A percentile compares a stretch with the other conserved stretches of the same genome.
Conservation (phyloP, 2,113 vertebrate genomes). For the Beaufortia kweichowensis region DNA sequence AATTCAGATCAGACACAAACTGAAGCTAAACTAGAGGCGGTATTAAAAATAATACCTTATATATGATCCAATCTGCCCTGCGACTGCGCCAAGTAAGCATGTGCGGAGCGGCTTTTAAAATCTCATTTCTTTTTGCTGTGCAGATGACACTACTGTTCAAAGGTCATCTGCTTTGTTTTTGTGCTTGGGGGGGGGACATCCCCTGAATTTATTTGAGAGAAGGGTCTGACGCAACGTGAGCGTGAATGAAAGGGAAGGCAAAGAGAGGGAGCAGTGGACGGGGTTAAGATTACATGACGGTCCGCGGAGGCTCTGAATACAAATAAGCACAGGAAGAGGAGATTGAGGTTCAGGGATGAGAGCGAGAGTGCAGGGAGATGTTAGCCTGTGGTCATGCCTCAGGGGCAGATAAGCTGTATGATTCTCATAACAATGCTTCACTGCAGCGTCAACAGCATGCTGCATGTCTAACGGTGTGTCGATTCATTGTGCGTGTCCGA, state of each 20-base stretch:
- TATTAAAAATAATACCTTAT: slow-evolving; percentile 62
- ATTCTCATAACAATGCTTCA: slow-evolving; percentile 35
- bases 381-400: slow-evolving; percentile 47
- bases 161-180: slow-evolving; percentile 67
- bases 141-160: slow-evolving; percentile 59
- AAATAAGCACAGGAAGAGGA: slow-evolving; percentile 70
- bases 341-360: slow-evolving; percentile 62
- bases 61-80: slow-evolving; percentile 54
- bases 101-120: slow-evolving; percentile 61
- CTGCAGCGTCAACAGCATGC: neutral
- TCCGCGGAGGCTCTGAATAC: slow-evolving; percentile 71
- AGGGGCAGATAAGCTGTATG: slow-evolving; percentile 50
- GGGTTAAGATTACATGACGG: slow-evolving; percentile 68
- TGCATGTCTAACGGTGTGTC: slow-evolving; percentile 1
- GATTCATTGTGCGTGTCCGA: slow-evolving; percentile 15
- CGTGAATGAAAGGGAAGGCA: slow-evolving; percentile 53
- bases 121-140: slow-evolving; percentile 62
- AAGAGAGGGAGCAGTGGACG: slow-evolving; percentile 64
- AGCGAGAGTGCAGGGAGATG: slow-evolving; percentile 29
- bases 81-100: slow-evolving; percentile 52
- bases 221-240: slow-evolving; percentile 37
- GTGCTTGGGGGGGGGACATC: slow-evolving; percentile 63
- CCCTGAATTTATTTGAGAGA: slow-evolving; percentile 67
- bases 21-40: slow-evolving; percentile 49
- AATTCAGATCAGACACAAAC: slow-evolving; percentile 42